Evolutionary conservation across 2,113 vertebrate genomes (phyloP), one percentile per base, ranked within the genome.

Genomic region (Noctilio leporinus): DNA sequence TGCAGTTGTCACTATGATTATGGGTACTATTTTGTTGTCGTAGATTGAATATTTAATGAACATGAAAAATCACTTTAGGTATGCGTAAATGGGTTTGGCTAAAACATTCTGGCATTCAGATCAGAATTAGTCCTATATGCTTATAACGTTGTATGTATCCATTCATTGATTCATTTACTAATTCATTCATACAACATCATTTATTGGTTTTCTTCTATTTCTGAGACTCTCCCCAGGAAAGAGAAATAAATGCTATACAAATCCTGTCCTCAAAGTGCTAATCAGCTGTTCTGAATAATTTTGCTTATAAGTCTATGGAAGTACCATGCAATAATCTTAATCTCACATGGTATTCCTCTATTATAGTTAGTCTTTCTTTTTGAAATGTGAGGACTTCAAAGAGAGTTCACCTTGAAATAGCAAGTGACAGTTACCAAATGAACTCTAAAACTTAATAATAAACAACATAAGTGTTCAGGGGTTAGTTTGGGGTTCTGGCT

Each of bases 251-350:
- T 67, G 33, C 4, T 59, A 76, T 59, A 88, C 24, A 82, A 89
- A 78, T 47, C 67, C 28, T 92, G 33, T 22, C 26, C 24, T 80
- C 47, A 94, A 72, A 81, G 4, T 91, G 10, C 6, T 92, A 80
- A 59, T 4, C 53, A 89, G 91, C 35, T 95, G 16, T 73, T 91
- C n/a, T 82, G 22, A 86, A 88, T 91, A 94, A 91, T 92, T 92
- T 95, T 91, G 12, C 24, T 81, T 81, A 20, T 57, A 57, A 83
- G 22, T 95, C 75, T 49, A 45, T 30, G 64, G 80, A 89, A 51
- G 73, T 75, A 47, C 43, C 9, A 45, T 26, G 64, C 88, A 95
- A 15, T 3, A 76, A 35, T 45, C 4, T 70, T 40, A 51, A 15
- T 47, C 14, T 92, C 12, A 85, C 15, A 26, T 82, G 26, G 38